Base-by-base conservation (phyloP, 2,797 vertebrate species). In the Margarornis squamiger region DNA sequence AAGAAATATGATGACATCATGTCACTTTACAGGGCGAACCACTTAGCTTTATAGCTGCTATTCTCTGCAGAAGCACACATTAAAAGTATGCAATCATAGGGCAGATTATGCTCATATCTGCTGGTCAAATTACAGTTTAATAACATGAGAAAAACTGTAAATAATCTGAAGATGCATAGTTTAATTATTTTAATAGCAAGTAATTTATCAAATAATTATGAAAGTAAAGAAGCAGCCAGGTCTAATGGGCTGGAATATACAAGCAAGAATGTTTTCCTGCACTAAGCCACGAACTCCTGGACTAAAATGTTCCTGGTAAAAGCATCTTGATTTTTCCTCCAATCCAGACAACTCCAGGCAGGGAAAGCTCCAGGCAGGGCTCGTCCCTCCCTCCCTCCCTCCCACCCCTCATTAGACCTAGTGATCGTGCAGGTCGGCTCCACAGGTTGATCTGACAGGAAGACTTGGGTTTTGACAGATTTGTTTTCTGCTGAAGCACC, bases 111-210 rank as follows among this genome's bases (percentile, higher is more conserved):
- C 52, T 95, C 23, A 4, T 84, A 95, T 95, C 80, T 96, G 67
- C 82, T 94, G 75, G 77, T 68, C 73, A 93, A 97, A 95, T 89
- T 90, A 91, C 49, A 90, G 38, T 49, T 70, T 93, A 86, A 88
- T 63, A 93, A 95, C 91, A 88, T 66, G 86, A 92, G 78, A 96
- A 92, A 94, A 96, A 58, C 8, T 71, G 55, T 82, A 96, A 97
- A 93, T 96, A 95, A 87, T 1, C 3, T 34, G 27, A 75, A 92
- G 32, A 90, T 86, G 55, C 74, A 36, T 29, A 7, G 75, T 65
- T 96, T 96, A 94, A 87, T 88, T 92, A 73, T 90, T 94, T 87
- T 87, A 93, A 86, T 88, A 96, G 48, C 74, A 93, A 88, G 54
- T 29, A 55, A 59, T 87, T 90, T 76, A 92, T 66, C 39, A 82